Base-by-base conservation (phyloP, 2,888 invertebrate genomes). In the Platynereis dumerilii region DNA sequence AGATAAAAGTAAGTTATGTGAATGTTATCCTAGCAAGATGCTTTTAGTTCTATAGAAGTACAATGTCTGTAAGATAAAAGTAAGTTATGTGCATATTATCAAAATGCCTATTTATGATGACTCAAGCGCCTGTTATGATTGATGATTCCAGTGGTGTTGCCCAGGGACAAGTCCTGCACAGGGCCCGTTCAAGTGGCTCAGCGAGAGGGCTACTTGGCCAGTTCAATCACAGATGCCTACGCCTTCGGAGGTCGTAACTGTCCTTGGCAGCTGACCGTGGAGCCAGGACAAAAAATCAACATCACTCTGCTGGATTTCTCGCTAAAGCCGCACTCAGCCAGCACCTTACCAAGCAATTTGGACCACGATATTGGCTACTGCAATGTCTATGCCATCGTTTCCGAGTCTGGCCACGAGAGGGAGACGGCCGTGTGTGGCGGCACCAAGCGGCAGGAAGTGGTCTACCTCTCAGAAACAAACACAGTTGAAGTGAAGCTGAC, bases 211-310 rank as follows among this genome's bases (percentile, higher is more conserved):
- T 45, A 57, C 34, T 52, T 67, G 15, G 67, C 64, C 58, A 67
- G 53, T 64, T 55, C 57, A 20, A 52, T 67, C 44, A 67, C 67
- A 7, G 64, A 65, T 26, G 44, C 26, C 20, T 55, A 44, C 20
- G 60, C 53, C 2, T 54, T 54, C n/a, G 67, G 67, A 15, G 64
- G 64, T 12, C 26, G 34, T 20, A 58, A 60, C 22, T 70, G 70
- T 64, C 68, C 70, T 20, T 70, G 70, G 70, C 45, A 57, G 39
- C 20, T 70, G n/a, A 44, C 54, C 12, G 69, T 63, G 24, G 55
- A 57, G 12, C 20, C 15, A 27, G 69, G 69, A n/a, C 67, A 69
- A 60, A 48, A 53, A n/a, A 52, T 69, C 60, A 69, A 64, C 65
- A 34, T 69, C 29, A 64, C 67, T 24, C 58, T 69, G 34, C 27